These are phyloP conservation scores for Rhyzopertha dominica DNA, from an alignment of 1,140 invertebrate genomes.

Conservation along the genomic window DNA sequence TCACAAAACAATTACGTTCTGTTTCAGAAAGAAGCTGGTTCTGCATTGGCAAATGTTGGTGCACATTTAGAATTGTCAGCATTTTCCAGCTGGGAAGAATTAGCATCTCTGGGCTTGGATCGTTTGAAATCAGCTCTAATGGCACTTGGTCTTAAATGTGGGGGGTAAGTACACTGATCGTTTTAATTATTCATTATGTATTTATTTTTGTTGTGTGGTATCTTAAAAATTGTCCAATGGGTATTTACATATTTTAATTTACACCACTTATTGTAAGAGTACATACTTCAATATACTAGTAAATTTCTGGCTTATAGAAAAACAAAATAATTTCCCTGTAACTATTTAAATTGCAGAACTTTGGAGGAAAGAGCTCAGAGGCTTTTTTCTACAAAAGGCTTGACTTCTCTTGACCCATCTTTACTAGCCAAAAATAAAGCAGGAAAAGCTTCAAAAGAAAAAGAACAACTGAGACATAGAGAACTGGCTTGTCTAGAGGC, in stretches of 20 bases:
- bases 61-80: constrained; percentile 95
- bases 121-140: constrained; percentile 95
- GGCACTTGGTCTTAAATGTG: constrained; percentile 97
- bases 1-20: constrained; percentile 11
- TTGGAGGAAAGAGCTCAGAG: constrained; percentile 94
- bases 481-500: constrained; percentile 84
- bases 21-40: constrained; percentile 86
- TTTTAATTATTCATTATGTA: constrained; percentile 8
- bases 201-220: constrained; percentile 9
- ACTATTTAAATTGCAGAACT: constrained; percentile 70
- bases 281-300: no score
- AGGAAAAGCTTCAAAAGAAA: constrained; percentile 60
- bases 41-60: constrained; percentile 85
- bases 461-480: constrained; percentile 69
- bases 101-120: constrained; percentile 94
- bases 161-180: constrained; percentile 59
- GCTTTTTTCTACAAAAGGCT: constrained; percentile 93
- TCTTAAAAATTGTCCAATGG: no score
- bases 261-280: no score
- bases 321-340: no score
- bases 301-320: no score
- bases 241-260: no score
- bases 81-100: constrained; percentile 96
- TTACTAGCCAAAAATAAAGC: constrained; percentile 82
- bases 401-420: constrained; percentile 82